These are phyloP conservation scores for Drosophila mercatorum DNA, from an alignment of 2,888 invertebrate species.

Conservation along the genomic window DNA sequence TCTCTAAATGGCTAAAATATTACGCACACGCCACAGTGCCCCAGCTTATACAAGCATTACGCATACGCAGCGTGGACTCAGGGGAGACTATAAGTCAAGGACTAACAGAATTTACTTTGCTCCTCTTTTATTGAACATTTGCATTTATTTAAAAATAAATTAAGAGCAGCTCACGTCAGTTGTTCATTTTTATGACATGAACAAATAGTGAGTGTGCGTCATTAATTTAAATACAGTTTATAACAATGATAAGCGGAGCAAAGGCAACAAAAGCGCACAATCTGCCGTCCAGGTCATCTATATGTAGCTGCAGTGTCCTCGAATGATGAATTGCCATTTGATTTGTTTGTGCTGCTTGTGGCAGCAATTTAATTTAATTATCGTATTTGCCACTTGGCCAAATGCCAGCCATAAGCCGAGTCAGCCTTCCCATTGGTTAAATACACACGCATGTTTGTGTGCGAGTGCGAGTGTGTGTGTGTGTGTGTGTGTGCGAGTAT, in stretches of 20 bases:
- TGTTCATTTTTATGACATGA: slow-evolving; percentile 26
- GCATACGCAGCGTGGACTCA: slow-evolving; percentile 30
- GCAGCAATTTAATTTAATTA: slow-evolving; percentile 83
- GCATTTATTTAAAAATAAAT: slow-evolving; percentile 37
- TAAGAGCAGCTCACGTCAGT: slow-evolving; percentile 29
- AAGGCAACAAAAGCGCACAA: slow-evolving; percentile 1
- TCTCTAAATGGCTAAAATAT: slow-evolving; percentile 16
- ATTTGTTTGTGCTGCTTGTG: slow-evolving; percentile 81
- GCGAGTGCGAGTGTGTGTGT: not conserved
- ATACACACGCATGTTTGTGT: slow-evolving; percentile 20
- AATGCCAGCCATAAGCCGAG: slow-evolving; percentile 68
- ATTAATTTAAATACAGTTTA: slow-evolving; percentile 50
- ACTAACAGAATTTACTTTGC: slow-evolving; percentile 2
- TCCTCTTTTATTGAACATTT: slow-evolving; percentile 26
- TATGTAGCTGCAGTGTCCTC: slow-evolving; percentile 33
- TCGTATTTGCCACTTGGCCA: slow-evolving; percentile 82
- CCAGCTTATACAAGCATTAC: not conserved
- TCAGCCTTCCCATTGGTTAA: slow-evolving; percentile 59
- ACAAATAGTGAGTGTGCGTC: slow-evolving; percentile 8
- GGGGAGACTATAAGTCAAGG: slow-evolving; percentile 21
- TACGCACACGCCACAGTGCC: not conserved
- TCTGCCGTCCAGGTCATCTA: slow-evolving; percentile 7
- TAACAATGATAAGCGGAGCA: slow-evolving; percentile 21
- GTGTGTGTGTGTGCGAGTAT: not conserved
- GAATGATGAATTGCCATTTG: slow-evolving; percentile 79